Evolutionary conservation across 2,113 vertebrate species (phyloP).

Genomic region (Struthidea cinerea): DNA sequence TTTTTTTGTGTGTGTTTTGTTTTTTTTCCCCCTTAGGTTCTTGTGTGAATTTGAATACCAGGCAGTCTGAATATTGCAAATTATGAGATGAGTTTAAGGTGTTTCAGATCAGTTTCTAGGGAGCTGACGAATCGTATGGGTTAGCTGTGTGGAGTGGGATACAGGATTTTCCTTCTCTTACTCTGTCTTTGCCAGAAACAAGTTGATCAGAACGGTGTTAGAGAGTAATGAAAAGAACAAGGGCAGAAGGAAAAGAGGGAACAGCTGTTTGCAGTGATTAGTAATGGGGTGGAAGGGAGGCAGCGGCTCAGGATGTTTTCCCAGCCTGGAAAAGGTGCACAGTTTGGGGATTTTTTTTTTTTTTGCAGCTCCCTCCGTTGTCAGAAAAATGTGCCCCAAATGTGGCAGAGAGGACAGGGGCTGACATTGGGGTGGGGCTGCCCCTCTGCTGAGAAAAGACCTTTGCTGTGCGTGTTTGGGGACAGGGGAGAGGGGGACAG

Average conservation of each 20-base stretch:
- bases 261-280: constrained; percentile 4
- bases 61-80: not conserved
- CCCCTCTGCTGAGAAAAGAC: not conserved
- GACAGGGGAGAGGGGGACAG: not conserved
- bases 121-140: not conserved
- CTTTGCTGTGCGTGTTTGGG: not conserved
- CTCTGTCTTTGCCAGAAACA: not conserved
- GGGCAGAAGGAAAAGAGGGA: not conserved
- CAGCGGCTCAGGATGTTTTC: not conserved
- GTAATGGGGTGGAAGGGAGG: not conserved
- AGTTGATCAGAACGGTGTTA: not conserved
- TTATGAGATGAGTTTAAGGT: not conserved
- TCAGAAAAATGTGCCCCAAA: not conserved
- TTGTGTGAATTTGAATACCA: not conserved
- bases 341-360: no score
- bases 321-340: not conserved
- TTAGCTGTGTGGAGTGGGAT: not conserved
- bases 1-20: no score
- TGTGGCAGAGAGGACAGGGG: not conserved
- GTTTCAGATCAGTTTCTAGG: not conserved
- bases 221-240: not conserved
- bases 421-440: not conserved
- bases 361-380: not conserved
- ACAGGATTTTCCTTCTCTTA: not conserved
- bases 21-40: not conserved